Percentiles rank a stretch among this genome's conserved stretches.
Evolutionary conservation across 2,113 vertebrate species (phyloP).

Genomic region (Onychorhynchus coronatus): DNA sequence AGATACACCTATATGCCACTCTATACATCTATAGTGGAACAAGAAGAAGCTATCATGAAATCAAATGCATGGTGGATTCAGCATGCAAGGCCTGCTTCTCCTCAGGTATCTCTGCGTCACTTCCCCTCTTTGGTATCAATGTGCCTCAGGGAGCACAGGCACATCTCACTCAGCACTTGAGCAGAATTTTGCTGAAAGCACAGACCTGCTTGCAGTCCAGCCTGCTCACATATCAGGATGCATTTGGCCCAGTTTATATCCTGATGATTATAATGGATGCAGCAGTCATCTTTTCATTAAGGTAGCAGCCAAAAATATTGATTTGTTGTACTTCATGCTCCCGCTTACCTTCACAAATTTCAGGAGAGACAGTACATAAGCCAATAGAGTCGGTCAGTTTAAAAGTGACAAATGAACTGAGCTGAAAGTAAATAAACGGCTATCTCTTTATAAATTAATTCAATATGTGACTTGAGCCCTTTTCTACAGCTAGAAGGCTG

Average conservation of each 20-base stretch:
- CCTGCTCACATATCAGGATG: background rate
- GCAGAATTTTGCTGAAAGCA: conserved; percentile 10
- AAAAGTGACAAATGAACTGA: conserved; percentile 51
- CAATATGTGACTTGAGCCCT: conserved; percentile 41
- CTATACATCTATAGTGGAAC: rapidly evolving
- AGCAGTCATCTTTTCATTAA: conserved; percentile 52
- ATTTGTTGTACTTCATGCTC: conserved; percentile 31
- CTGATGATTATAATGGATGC: conserved; percentile 53
- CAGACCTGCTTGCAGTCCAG: background rate
- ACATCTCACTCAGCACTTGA: background rate
- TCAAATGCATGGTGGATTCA: rapidly evolving
- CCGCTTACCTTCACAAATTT: conserved; percentile 61
- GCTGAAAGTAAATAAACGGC: conserved; percentile 67
- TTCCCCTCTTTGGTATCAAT: rapidly evolving
- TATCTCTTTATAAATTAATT: conserved; percentile 59
- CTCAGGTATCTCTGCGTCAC: rapidly evolving
- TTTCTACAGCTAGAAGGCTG: conserved; percentile 54
- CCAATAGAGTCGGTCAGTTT: conserved; percentile 44
- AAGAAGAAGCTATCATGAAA: background rate
- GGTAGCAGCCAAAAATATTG: conserved; percentile 49
- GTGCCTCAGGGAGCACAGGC: background rate
- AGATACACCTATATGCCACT: background rate
- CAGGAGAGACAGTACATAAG: background rate
- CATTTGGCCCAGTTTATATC: conserved; percentile 30
- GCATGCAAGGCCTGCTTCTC: background rate